A percentile compares a stretch with the other conserved stretches of the same genome.
phyloP scores from a whole-genome alignment of 2,113 vertebrate species.

The Callocephalon fimbriatum region DNA sequence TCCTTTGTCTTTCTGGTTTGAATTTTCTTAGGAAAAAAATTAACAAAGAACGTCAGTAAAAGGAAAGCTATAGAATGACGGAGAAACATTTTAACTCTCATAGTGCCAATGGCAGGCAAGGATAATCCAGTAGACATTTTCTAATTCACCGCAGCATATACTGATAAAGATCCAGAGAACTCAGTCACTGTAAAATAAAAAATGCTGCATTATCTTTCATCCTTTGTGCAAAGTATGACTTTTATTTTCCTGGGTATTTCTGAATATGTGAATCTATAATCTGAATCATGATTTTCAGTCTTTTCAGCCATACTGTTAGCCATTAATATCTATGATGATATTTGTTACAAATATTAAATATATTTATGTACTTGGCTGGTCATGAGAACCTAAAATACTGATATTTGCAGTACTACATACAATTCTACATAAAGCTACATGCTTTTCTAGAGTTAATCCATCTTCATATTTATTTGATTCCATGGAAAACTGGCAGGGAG shows the following conservation, averaged over 20 bases:
- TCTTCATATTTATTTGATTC: neutral
- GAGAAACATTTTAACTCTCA: conserved; percentile 47
- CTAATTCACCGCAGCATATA: neutral
- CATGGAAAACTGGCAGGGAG: neutral
- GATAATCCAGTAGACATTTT: neutral
- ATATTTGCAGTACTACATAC: neutral
- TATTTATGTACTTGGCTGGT: neutral
- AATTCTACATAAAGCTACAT: neutral
- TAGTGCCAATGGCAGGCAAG: conserved; percentile 46
- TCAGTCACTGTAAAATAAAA: neutral
- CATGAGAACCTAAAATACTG: neutral
- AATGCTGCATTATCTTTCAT: neutral
- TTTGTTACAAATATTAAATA: neutral
- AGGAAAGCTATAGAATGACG: conserved; percentile 65
- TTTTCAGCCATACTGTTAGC: neutral
- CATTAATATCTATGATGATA: neutral
- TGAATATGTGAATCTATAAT: neutral
- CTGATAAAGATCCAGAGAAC: neutral
- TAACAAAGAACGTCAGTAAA: conserved; percentile 76
- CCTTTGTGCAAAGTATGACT: accelerated
- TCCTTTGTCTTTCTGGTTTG: conserved; percentile 87
- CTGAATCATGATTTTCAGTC: neutral
- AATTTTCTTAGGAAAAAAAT: conserved; percentile 81
- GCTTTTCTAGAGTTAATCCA: neutral
- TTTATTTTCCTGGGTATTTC: neutral